These are phyloP conservation scores for Tinamus major DNA, from an alignment of 2,797 vertebrate genomes.

Conservation along the genomic window DNA sequence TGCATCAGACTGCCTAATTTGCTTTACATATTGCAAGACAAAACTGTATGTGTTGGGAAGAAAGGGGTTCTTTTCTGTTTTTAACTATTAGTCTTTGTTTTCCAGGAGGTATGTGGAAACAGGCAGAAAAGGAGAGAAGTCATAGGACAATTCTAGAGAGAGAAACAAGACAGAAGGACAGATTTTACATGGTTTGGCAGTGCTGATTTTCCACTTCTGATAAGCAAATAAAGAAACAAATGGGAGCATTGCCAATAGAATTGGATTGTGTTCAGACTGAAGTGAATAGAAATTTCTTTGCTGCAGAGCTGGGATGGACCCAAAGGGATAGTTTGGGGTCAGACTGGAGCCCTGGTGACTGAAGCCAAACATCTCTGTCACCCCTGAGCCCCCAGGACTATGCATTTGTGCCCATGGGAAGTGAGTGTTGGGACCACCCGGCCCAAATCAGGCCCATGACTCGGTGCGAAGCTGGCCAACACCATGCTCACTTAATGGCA, in stretches of 20 bases:
- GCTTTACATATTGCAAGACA: background rate
- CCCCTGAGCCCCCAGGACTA: background rate
- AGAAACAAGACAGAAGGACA: background rate
- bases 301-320: background rate
- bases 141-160: background rate
- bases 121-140: background rate
- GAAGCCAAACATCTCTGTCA: background rate
- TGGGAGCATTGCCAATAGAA: background rate
- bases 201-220: background rate
- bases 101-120: background rate
- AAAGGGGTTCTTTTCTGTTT: background rate
- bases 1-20: background rate
- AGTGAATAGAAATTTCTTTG: background rate
- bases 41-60: background rate
- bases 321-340: background rate
- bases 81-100: background rate
- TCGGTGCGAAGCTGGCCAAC: background rate
- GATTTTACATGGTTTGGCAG: background rate
- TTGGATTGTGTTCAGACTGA: background rate
- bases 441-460: background rate
- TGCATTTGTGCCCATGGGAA: background rate
- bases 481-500: background rate
- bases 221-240: background rate
- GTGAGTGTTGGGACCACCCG: accelerated
- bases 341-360: background rate